Evolutionary conservation across 2,113 vertebrate species (phyloP).

Genomic region (Casuarius casuarius): DNA sequence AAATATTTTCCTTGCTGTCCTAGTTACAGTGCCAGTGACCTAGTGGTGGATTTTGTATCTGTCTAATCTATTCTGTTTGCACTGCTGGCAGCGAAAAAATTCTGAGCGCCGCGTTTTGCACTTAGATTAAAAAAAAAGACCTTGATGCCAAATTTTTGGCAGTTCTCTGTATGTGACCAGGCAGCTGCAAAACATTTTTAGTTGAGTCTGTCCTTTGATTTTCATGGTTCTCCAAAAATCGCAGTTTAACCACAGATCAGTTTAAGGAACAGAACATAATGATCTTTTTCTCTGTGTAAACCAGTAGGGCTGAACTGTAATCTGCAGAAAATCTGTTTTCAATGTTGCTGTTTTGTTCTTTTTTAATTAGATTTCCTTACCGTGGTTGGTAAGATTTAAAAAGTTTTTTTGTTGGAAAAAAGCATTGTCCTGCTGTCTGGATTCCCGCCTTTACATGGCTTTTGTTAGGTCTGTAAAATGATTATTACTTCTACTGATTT

Average conservation of each 20-base stretch:
- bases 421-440: background rate
- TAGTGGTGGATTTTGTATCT: background rate
- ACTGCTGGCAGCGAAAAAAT: background rate
- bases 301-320: background rate
- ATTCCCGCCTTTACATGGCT: background rate
- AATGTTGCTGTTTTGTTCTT: constrained; percentile 6
- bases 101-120: background rate
- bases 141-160: constrained; percentile 40
- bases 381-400: background rate
- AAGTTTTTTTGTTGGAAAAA: background rate
- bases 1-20: background rate
- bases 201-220: background rate
- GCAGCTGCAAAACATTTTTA: constrained; percentile 17
- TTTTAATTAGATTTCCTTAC: constrained; percentile 19
- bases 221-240: constrained; percentile 32
- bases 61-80: constrained; percentile 11
- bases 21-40: background rate
- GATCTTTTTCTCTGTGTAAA: background rate
- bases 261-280: constrained; percentile 6
- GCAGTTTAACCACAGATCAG: background rate
- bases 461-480: background rate
- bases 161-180: background rate
- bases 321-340: constrained; percentile 15
- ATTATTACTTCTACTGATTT: background rate
- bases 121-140: background rate